These are phyloP conservation scores for Heliconius himera DNA, from an alignment of 1,140 invertebrate species.

Conservation along the genomic window DNA sequence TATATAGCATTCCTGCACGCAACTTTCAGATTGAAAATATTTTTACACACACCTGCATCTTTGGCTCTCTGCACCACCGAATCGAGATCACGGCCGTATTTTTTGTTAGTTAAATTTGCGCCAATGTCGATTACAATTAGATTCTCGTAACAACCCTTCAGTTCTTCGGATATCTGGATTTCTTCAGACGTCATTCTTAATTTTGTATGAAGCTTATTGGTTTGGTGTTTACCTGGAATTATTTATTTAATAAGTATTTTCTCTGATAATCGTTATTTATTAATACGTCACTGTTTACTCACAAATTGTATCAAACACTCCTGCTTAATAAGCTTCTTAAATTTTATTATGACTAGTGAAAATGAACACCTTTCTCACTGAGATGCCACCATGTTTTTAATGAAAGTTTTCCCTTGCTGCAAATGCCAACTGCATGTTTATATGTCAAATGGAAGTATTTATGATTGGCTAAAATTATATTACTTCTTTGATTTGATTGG, in stretches of 20 bases:
- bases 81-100: conserved; percentile 95
- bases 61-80: conserved; percentile 95
- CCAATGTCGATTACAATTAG: conserved; percentile 96
- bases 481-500: conserved; percentile 11
- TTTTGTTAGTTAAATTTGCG: conserved; percentile 97
- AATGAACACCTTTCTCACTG: conserved; percentile 73
- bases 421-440: conserved; percentile 21
- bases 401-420: conserved; percentile 45
- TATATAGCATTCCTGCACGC: conserved; percentile 49
- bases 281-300: conserved; percentile 44
- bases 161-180: conserved; percentile 73
- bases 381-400: conserved; percentile 78
- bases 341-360: conserved; percentile 71
- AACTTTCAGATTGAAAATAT: conserved; percentile 31
- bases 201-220: conserved; percentile 76
- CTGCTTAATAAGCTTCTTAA: conserved; percentile 74
- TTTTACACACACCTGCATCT: conserved; percentile 88
- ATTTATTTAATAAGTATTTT: conserved; percentile 15
- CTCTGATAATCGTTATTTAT: not conserved
- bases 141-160: conserved; percentile 87
- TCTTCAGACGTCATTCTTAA: conserved; percentile 79
- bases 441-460: conserved; percentile 16
- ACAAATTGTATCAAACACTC: conserved; percentile 81
- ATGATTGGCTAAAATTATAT: conserved; percentile 10
- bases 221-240: conserved; percentile 73